phyloP scores from a whole-genome alignment of 2,888 invertebrate species.

The Mesoligia furuncula region DNA sequence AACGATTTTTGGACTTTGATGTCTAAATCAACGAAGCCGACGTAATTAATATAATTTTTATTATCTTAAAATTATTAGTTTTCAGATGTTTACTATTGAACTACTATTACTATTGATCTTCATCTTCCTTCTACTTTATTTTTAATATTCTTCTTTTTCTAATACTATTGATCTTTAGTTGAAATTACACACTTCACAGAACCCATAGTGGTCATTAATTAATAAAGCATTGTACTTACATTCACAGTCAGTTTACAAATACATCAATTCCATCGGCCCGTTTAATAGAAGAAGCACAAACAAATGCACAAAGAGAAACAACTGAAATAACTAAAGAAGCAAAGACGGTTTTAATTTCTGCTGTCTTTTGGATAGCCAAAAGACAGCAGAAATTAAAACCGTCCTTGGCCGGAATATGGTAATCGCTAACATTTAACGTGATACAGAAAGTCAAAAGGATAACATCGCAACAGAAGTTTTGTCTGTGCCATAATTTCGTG shows the following conservation, averaged over 20 bases:
- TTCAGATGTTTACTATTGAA: not conserved
- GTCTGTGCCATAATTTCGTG: slow-evolving; percentile 57
- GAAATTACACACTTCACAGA: not conserved
- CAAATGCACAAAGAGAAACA: not conserved
- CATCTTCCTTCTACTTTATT: no score
- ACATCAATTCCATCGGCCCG: not conserved
- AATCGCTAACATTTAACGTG: slow-evolving; percentile 44
- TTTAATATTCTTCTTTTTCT: no score
- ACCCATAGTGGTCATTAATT: not conserved
- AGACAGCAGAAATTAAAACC: slow-evolving; percentile 25
- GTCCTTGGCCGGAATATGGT: slow-evolving; percentile 50
- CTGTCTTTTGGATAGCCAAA: no score
- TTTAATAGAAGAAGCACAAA: not conserved
- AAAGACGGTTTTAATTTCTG: no score
- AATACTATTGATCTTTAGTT: no score
- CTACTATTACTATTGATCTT: no score
- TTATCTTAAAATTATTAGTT: not conserved
- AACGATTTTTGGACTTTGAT: not conserved
- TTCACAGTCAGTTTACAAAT: not conserved
- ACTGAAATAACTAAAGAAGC: not conserved
- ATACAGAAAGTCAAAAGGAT: slow-evolving; percentile 52
- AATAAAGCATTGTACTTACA: not conserved
- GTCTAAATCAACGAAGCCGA: no score
- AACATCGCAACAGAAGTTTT: slow-evolving; percentile 60
- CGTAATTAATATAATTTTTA: no score